Conservation (phyloP, 2,113 vertebrate species). For the Phrynocephalus versicolor region DNA sequence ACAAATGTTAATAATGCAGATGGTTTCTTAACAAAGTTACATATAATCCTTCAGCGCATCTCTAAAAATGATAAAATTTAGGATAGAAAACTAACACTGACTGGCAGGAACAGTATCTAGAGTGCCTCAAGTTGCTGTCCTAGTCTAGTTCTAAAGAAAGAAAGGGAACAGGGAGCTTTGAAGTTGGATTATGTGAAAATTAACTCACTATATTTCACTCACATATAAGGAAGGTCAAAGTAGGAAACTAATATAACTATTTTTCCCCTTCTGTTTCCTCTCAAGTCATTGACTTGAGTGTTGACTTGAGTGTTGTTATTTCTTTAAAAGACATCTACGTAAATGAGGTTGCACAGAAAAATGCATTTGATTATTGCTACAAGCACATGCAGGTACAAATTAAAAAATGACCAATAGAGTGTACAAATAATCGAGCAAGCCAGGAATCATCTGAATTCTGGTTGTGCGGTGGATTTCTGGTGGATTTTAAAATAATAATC, state of each 20-base stretch:
- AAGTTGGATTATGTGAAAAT: too few species aligned
- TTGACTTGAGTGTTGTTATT: background rate
- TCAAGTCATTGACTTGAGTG: background rate
- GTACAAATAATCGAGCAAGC: background rate
- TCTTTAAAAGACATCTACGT: background rate
- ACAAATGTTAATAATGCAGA: too few species aligned
- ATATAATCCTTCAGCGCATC: too few species aligned
- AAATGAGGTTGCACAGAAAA: background rate
- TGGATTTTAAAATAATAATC: background rate
- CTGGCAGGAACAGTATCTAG: background rate
- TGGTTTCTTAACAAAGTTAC: too few species aligned
- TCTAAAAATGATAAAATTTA: too few species aligned
- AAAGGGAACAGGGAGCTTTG: too few species aligned
- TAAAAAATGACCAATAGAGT: background rate
- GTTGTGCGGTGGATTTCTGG: background rate
- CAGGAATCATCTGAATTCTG: background rate
- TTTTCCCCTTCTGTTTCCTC: background rate
- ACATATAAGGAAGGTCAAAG: background rate
- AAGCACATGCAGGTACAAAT: background rate
- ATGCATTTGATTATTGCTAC: background rate
- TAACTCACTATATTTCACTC: too few species aligned
- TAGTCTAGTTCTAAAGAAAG: too few species aligned
- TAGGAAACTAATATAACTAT: background rate
- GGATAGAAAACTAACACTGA: too few species aligned
- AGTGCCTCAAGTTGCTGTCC: too few species aligned